Conservation (phyloP, 2,797 vertebrate genomes). For the Mormyrus proboscirostris region DNA sequence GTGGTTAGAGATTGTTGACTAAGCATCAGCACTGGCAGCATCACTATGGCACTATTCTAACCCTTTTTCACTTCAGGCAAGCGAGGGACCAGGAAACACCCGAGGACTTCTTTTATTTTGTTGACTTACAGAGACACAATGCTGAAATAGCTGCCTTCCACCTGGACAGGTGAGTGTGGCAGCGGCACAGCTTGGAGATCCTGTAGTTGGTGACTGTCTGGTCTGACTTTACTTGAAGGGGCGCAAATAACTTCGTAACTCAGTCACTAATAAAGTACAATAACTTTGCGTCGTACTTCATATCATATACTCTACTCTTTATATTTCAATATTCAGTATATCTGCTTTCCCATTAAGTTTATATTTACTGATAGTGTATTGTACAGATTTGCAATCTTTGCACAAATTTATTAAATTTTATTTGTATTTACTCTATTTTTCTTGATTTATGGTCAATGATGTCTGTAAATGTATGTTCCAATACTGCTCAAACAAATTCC, state of each 20-base stretch:
- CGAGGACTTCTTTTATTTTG: constrained; percentile 85
- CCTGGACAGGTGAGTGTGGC: constrained; percentile 77
- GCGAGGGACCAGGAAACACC: constrained; percentile 83
- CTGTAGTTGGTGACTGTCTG: not conserved
- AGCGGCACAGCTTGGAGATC: not conserved
- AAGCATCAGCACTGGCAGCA: not conserved
- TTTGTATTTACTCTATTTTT: not conserved
- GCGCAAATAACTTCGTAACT: not conserved
- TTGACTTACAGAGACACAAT: constrained; percentile 91
- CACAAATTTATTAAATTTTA: not conserved
- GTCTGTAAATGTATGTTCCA: not conserved
- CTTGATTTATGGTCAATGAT: not conserved
- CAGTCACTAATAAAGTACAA: not conserved
- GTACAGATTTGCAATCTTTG: not conserved
- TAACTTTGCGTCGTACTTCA: not conserved
- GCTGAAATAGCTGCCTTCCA: constrained; percentile 95
- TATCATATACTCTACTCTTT: not conserved
- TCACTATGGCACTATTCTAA: not conserved
- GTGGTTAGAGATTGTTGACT: not conserved
- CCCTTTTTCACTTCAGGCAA: constrained; percentile 64
- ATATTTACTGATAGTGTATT: not conserved
- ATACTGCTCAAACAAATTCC: not conserved
- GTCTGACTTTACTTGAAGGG: not conserved
- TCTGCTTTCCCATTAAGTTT: not conserved
- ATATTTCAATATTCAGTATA: not conserved